Percentiles rank a stretch among this genome's conserved stretches.
These are phyloP conservation scores for Leucosticte australis DNA, from an alignment of 2,113 vertebrate genomes.

Conservation along the genomic window DNA sequence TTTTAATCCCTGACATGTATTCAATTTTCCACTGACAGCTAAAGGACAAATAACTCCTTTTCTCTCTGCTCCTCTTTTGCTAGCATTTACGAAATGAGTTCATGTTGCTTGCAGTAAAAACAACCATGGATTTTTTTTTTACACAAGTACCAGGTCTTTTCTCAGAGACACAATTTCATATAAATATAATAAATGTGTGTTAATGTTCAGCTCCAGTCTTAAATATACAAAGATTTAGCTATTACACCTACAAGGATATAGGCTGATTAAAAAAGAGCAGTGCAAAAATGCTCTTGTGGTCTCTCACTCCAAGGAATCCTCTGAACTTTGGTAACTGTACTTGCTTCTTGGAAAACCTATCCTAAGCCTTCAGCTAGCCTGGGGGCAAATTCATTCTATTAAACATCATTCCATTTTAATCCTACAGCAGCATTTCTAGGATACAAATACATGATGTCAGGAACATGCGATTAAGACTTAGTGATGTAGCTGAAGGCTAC, in stretches of 20 bases:
- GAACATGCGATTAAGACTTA: neutral
- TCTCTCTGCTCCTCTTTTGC: neutral
- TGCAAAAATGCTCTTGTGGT: rapidly evolving
- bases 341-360: neutral
- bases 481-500: neutral
- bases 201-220: neutral
- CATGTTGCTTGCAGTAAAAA: neutral
- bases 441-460: neutral
- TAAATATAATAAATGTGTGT: neutral
- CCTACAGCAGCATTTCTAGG: neutral
- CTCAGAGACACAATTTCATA: neutral
- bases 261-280: neutral
- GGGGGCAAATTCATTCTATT: neutral
- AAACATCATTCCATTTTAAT: neutral
- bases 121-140: neutral
- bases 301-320: neutral
- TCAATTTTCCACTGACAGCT: conserved; percentile 41
- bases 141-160: neutral
- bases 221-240: neutral
- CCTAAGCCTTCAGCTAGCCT: neutral
- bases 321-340: neutral
- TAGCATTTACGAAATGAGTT: neutral
- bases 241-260: neutral
- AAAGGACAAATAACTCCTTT: neutral
- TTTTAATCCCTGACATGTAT: conserved; percentile 42